Conservation (phyloP, 2,797 vertebrate species). For the Onychomys leucogaster region DNA sequence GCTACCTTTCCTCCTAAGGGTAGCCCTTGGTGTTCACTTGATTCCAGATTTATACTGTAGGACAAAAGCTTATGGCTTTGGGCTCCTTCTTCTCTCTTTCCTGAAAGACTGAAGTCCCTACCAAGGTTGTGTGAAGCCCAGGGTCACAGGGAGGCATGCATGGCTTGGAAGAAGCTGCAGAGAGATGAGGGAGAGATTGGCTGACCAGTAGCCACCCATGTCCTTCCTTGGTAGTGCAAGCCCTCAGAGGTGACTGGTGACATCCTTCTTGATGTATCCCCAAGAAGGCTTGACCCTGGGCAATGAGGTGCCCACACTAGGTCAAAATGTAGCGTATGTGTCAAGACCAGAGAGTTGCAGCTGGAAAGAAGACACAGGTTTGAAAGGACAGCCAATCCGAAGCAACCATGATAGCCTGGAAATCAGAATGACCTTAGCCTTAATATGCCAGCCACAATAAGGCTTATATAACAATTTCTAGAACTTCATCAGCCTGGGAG, state of each 20-base stretch:
- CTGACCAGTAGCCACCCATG: background rate
- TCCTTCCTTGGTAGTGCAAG: rapidly evolving
- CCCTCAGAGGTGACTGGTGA: background rate
- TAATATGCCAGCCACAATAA: background rate
- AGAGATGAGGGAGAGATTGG: background rate
- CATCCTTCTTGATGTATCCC: background rate
- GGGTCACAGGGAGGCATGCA: background rate
- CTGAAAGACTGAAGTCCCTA: background rate
- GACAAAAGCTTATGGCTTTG: background rate
- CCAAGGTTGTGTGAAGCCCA: background rate
- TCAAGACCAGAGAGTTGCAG: background rate
- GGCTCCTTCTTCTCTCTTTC: background rate
- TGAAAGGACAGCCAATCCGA: background rate
- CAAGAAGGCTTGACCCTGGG: background rate
- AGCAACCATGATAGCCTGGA: background rate
- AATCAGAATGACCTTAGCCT: background rate
- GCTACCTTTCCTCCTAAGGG: background rate
- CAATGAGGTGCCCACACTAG: background rate
- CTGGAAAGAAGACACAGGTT: background rate
- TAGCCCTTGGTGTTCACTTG: background rate
- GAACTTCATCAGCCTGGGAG: background rate
- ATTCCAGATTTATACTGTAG: background rate
- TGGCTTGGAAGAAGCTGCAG: background rate
- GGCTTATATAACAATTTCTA: background rate
- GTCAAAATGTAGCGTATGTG: background rate